A percentile compares a stretch with the other conserved stretches of the same genome.
phyloP scores from a whole-genome alignment of 2,113 vertebrate genomes.

The Suncus etruscus region DNA sequence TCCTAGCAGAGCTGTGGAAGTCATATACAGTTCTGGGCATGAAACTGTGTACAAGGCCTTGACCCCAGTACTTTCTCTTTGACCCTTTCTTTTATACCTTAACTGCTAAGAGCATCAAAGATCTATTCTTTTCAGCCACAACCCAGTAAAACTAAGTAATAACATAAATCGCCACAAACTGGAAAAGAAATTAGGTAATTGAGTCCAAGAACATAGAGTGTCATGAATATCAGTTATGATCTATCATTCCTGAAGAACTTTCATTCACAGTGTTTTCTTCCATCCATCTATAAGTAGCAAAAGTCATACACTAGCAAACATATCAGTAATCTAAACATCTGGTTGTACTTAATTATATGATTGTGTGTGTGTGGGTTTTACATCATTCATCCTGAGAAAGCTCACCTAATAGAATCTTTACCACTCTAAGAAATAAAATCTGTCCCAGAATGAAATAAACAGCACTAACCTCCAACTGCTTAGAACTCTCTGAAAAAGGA shows the following conservation, averaged over 20 bases:
- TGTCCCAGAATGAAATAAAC: background rate
- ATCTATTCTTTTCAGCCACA: constrained; percentile 5
- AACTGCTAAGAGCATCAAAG: background rate
- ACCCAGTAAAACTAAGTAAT: background rate
- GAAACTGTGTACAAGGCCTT: too few relatives aligned
- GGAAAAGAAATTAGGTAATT: background rate
- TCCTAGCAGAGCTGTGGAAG: too few relatives aligned
- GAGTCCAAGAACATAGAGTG: background rate
- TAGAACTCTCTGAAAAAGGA: constrained; percentile 11
- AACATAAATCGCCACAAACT: background rate
- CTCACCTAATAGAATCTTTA: background rate
- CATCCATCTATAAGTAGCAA: background rate
- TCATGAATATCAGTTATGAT: background rate
- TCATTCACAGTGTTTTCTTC: background rate
- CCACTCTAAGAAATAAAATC: background rate
- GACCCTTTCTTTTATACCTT: constrained; percentile 8
- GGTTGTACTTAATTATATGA: background rate
- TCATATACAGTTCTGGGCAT: too few relatives aligned
- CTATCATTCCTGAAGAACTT: background rate
- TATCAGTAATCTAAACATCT: background rate
- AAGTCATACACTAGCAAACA: background rate
- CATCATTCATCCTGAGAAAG: background rate
- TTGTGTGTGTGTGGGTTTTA: too few relatives aligned
- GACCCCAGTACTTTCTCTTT: too few relatives aligned
- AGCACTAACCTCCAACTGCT: background rate